Evolutionary conservation across 2,797 vertebrate species (phyloP).

Genomic region (Tangara arthus): DNA sequence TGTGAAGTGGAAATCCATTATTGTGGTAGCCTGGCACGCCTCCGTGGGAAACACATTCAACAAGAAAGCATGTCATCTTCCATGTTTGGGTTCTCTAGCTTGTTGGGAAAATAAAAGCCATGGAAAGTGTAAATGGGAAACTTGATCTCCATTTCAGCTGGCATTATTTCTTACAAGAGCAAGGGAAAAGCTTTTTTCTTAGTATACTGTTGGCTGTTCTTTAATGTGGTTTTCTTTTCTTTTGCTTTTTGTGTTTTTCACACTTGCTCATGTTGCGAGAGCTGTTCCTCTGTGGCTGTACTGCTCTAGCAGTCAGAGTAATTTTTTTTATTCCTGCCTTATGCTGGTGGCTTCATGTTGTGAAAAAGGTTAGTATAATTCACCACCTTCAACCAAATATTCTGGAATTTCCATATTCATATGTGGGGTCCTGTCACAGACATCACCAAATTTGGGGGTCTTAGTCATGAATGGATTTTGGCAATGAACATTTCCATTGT

Average conservation of each 20-base stretch:
- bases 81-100: not conserved
- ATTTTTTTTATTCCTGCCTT: not conserved
- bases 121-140: conserved; percentile 22
- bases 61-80: not conserved
- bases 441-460: not conserved
- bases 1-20: conserved; percentile 1
- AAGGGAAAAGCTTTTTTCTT: not conserved
- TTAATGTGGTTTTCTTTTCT: not conserved
- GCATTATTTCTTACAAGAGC: not conserved
- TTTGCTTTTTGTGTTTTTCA: not conserved
- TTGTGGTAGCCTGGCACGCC: not conserved
- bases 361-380: not conserved
- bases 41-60: not conserved
- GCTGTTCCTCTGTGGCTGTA: not conserved
- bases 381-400: not conserved
- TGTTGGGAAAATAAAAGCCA: not conserved
- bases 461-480: not conserved
- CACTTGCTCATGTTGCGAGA: not conserved
- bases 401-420: rapidly evolving
- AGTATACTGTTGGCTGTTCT: not conserved
- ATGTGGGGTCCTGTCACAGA: not conserved
- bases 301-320: not conserved
- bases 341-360: not conserved
- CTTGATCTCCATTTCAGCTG: conserved; percentile 24
- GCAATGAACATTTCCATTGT: not conserved